Conservation (phyloP, 53 echinoderm and acorn worm genomes). For the Actinopyga echinites region DNA sequence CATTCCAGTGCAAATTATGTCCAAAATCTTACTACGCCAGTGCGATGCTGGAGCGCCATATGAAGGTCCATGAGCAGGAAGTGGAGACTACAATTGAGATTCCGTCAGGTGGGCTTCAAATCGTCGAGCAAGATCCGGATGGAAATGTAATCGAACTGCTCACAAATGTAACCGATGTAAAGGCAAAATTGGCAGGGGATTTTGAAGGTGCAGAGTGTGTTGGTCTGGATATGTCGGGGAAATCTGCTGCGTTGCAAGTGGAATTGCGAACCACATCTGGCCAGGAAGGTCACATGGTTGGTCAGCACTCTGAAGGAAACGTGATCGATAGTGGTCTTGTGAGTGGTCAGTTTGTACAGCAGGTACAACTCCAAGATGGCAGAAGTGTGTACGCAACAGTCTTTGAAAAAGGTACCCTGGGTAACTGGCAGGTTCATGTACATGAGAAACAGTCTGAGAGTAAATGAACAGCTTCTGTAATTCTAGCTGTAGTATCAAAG, state of each 20-base stretch:
- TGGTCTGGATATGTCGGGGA: neutral
- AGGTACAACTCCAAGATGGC: constrained; percentile 33
- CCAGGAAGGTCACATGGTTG: neutral
- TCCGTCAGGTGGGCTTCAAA: constrained; percentile 1
- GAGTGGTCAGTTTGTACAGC: constrained; percentile 23
- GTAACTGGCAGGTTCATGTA: constrained; percentile 44
- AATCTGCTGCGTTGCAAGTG: neutral
- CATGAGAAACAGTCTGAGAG: neutral
- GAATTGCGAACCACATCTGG: neutral
- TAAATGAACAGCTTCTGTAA: too few species aligned
- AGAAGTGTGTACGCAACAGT: constrained; percentile 33
- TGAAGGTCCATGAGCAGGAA: constrained; percentile 3
- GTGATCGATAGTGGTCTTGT: neutral
- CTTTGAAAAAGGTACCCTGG: constrained; percentile 24
- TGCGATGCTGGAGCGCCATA: neutral
- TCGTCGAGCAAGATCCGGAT: neutral
- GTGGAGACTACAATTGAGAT: constrained; percentile 9
- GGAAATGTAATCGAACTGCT: constrained; percentile 22
- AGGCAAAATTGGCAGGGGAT: neutral
- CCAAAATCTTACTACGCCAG: constrained; percentile 12
- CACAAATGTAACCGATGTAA: neutral
- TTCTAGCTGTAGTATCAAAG: too few species aligned
- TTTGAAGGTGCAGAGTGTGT: neutral
- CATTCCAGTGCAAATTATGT: constrained; percentile 24
- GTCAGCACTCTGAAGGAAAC: neutral